A percentile compares a stretch with the other conserved stretches of the same genome.
These are phyloP conservation scores for Melanocharis versteri DNA, from an alignment of 2,113 vertebrate genomes.

Conservation along the genomic window DNA sequence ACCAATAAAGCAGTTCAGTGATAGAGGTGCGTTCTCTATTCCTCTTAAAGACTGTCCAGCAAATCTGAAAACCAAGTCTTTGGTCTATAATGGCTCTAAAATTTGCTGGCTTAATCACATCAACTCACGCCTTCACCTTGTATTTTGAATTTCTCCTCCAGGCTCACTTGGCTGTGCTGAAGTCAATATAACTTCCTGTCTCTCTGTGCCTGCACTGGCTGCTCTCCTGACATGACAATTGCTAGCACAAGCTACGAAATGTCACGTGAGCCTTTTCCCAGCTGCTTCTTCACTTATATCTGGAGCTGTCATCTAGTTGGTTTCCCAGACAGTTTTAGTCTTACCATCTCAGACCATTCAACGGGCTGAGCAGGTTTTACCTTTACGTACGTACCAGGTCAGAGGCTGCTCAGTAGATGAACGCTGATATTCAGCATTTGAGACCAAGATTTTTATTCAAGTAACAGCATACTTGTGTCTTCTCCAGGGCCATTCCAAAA, in stretches of 20 bases:
- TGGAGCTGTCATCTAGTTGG: not conserved
- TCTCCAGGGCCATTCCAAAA: not conserved
- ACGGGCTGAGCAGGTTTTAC: not conserved
- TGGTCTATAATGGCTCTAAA: not conserved
- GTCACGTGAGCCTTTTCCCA: accelerated
- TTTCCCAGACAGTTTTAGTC: not conserved
- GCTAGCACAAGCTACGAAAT: not conserved
- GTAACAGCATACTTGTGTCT: not conserved
- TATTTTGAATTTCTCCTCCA: not conserved
- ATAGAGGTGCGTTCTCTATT: not conserved
- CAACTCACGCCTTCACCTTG: not conserved
- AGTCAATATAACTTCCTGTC: not conserved
- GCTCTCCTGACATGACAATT: not conserved
- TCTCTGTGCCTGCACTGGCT: not conserved
- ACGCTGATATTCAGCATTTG: not conserved
- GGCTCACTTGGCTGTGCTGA: not conserved
- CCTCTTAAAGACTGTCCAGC: not conserved
- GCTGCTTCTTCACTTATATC: not conserved
- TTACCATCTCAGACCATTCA: not conserved
- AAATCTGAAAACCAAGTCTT: not conserved
- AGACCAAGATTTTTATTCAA: not conserved
- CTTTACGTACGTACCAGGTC: not conserved
- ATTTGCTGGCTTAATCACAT: not conserved
- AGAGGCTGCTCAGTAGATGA: not conserved
- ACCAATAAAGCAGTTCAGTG: not conserved